Percentiles rank a stretch among this genome's conserved stretches.
phyloP scores from a whole-genome alignment of 1,140 invertebrate species.

The Ylistrum balloti region DNA sequence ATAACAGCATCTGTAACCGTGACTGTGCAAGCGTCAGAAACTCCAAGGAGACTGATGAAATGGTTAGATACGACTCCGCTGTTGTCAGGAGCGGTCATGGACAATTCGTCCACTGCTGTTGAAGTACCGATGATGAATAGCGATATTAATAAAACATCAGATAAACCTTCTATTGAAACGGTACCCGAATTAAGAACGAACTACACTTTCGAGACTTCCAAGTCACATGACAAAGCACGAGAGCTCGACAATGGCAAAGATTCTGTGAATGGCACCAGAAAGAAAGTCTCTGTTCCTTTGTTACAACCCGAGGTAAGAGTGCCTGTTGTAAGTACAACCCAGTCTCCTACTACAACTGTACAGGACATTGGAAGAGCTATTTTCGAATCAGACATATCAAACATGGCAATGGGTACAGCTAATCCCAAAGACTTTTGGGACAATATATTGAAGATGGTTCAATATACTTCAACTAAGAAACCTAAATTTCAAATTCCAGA shows the following conservation, averaged over 20 bases:
- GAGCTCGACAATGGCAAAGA: not conserved
- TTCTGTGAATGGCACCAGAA: not conserved
- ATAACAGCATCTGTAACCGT: not conserved
- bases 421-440: not conserved
- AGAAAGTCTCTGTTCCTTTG: not conserved
- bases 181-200: not conserved
- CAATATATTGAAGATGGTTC: constrained; percentile 25
- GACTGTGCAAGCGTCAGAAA: not conserved
- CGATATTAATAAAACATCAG: not conserved
- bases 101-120: not conserved
- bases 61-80: not conserved
- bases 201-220: not conserved
- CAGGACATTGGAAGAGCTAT: not conserved
- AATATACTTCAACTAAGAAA: constrained; percentile 8
- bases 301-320: not conserved
- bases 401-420: not conserved
- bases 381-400: not conserved
- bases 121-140: not conserved
- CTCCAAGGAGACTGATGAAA: not conserved
- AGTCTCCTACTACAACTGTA: not conserved
- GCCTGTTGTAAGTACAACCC: not conserved
- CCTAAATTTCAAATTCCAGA: not conserved
- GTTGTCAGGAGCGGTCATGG: not conserved
- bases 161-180: not conserved
- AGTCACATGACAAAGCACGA: not conserved